Evolutionary conservation across 2,797 vertebrate genomes (phyloP).

Genomic region (Myotis findleyi): DNA sequence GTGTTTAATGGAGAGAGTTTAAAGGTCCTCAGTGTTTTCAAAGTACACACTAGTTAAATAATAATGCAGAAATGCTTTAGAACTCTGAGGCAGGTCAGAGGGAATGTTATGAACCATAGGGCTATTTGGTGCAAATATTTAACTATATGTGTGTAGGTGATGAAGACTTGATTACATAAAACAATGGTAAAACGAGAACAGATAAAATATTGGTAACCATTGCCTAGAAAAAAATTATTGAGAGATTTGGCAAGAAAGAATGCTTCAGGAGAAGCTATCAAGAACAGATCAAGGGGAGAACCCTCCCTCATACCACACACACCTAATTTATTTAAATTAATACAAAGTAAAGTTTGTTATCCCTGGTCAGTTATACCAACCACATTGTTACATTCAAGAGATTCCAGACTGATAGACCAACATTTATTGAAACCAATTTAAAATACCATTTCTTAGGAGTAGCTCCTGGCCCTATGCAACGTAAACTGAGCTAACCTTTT

Average conservation of each 20-base stretch:
- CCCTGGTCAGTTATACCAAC: background rate
- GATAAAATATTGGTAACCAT: background rate
- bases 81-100: background rate
- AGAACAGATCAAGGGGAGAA: background rate
- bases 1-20: slow-evolving; percentile 38
- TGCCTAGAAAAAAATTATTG: background rate
- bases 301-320: background rate
- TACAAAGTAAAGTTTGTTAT: background rate
- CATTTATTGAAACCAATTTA: background rate
- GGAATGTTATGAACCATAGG: background rate
- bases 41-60: slow-evolving; percentile 68
- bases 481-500: background rate
- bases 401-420: background rate
- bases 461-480: background rate
- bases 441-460: background rate
- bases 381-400: background rate
- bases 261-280: background rate
- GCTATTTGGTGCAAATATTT: background rate
- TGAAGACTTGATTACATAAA: background rate
- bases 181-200: background rate
- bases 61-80: slow-evolving; percentile 37
- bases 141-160: background rate
- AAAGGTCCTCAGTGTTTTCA: slow-evolving; percentile 63
- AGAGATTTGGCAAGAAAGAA: background rate
- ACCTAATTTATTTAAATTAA: slow-evolving; percentile 43